Percentiles rank a stretch among this genome's conserved stretches.
phyloP scores from a whole-genome alignment of 64 coral and sea anemone species.

The Platygyra sinensis region DNA sequence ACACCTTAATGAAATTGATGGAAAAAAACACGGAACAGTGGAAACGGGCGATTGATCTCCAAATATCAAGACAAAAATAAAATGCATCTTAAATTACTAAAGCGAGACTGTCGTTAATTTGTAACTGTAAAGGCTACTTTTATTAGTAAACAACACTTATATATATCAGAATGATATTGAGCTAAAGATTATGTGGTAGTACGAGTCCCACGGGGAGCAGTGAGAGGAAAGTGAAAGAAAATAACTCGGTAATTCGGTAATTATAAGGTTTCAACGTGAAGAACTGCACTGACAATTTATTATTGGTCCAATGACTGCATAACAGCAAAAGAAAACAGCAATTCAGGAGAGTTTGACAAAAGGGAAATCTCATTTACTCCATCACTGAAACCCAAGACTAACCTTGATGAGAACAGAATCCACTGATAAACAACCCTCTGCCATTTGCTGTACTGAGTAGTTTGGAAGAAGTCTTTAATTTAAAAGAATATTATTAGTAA shows the following conservation, averaged over 20 bases:
- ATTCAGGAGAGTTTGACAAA: no score
- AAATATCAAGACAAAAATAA: not conserved
- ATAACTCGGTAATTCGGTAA: no score
- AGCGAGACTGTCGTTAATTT: not conserved
- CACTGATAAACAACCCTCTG: slow-evolving; percentile 65
- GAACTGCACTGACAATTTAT: no score
- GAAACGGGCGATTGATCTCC: not conserved
- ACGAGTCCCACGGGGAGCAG: no score
- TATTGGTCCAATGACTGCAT: not conserved
- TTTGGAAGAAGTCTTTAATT: slow-evolving; percentile 56
- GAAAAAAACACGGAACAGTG: not conserved
- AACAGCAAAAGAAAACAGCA: not conserved
- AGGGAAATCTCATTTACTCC: no score
- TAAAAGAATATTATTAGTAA: not conserved
- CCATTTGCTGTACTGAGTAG: slow-evolving; percentile 54
- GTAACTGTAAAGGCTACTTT: no score
- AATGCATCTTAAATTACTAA: not conserved
- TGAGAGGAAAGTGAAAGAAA: no score
- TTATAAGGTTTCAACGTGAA: no score
- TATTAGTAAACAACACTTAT: no score
- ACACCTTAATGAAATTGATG: not conserved
- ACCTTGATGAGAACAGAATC: slow-evolving; percentile 75
- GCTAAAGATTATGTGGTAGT: no score
- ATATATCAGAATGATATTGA: no score
- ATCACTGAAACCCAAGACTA: not conserved